Evolutionary conservation across 2,113 vertebrate genomes (phyloP).

Genomic region (Actinemys pallida): DNA sequence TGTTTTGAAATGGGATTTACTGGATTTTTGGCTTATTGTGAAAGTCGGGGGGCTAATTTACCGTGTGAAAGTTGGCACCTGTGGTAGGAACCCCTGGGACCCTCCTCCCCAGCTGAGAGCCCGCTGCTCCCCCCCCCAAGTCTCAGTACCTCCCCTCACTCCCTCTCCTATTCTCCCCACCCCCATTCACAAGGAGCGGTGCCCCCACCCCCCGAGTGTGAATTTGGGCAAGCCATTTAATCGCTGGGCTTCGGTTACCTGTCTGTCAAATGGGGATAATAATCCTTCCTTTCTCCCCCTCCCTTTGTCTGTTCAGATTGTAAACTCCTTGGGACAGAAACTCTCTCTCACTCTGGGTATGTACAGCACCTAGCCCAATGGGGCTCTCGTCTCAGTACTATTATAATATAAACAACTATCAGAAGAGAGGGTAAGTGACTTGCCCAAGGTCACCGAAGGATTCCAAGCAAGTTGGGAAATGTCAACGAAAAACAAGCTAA

Average conservation of each 20-base stretch:
- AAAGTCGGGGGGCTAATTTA: too few species aligned
- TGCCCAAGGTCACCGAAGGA: neutral
- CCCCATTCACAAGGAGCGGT: neutral
- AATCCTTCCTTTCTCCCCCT: neutral
- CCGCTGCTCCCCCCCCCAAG: too few species aligned
- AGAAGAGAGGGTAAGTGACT: fast-evolving
- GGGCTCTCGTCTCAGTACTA: neutral
- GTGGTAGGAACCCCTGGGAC: too few species aligned
- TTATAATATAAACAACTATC: neutral
- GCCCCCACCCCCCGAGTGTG: neutral
- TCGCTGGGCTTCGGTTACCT: too few species aligned
- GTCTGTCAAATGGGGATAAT: fast-evolving
- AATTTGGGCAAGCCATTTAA: neutral
- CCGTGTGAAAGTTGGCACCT: too few species aligned
- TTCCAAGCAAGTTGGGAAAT: fast-evolving
- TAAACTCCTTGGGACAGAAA: neutral
- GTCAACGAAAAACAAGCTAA: neutral
- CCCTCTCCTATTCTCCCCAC: neutral
- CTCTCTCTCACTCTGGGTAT: neutral
- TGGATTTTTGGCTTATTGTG: too few species aligned
- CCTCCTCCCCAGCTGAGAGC: neutral
- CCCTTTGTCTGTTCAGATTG: fast-evolving
- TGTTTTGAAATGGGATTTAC: too few species aligned
- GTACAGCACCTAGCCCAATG: neutral
- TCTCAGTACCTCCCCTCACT: neutral